These are phyloP conservation scores for Tokudaia muenninki DNA, from an alignment of 2,797 vertebrate species.

Conservation along the genomic window DNA sequence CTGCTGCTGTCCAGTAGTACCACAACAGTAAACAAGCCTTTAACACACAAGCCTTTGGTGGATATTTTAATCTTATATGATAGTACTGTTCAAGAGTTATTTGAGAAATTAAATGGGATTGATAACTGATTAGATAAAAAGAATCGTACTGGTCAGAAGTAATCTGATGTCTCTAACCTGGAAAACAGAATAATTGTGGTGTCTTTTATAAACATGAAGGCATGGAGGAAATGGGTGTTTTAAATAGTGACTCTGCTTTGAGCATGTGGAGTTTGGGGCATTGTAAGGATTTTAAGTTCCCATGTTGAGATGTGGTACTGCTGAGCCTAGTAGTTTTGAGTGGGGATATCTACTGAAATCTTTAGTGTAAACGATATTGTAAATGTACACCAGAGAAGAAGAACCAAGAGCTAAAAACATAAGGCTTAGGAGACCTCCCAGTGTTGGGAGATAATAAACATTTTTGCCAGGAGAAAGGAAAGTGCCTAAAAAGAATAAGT, in stretches of 20 bases:
- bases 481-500: neutral
- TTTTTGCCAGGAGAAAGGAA: neutral
- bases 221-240: neutral
- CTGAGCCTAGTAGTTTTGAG: neutral
- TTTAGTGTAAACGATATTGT: neutral
- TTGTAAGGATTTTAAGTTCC: neutral
- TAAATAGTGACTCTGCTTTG: neutral
- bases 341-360: neutral
- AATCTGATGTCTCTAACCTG: neutral
- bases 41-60: neutral
- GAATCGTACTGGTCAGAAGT: neutral
- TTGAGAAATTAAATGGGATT: conserved; percentile 23
- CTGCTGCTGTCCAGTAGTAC: neutral
- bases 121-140: neutral
- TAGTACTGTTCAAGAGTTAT: neutral
- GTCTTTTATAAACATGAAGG: neutral
- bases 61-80: neutral
- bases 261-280: neutral
- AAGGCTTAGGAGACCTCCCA: neutral
- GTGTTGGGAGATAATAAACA: neutral
- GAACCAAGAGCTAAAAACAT: conserved; percentile 15
- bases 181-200: neutral
- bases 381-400: neutral
- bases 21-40: neutral
- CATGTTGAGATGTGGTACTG: neutral